Evolutionary conservation across 2,888 invertebrate species (phyloP), one percentile per base, ranked within the genome.

Genomic region (Erebia epiphron): DNA sequence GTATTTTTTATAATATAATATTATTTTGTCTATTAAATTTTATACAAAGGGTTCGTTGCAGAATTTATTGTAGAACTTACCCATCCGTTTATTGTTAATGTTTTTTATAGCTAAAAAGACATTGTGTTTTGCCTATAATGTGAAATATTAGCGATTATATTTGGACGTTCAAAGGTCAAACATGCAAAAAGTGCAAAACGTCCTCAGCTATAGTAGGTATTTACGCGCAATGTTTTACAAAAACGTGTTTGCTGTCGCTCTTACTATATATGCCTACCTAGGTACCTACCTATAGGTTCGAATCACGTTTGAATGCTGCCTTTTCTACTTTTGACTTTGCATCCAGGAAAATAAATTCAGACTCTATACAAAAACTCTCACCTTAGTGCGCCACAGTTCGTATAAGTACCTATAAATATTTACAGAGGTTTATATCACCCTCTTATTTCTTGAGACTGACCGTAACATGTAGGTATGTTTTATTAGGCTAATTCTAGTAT

Each of bases 181-280:
- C 13, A 41, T 35, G 18, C 64, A 64, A 64, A 63, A 64, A 64
- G 35, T 41, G 4, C 54, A 64, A 18, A 52, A 35, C 35, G 16
- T 64, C 64, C 54, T 64, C 64, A 54, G 7, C 35, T 7, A 46
- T 5, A n/a, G n/a, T n/a, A 21, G 3, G 26, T 26, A 2, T 46
- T 18, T 54, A 64, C 35, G 50, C 54, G 54, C 54, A 52, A 52
- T 54, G 35, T 18, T 41, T 52, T 16, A 14, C 64, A 35, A 64
- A 64, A 64, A 64, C 64, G 54, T 64, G 64, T 64, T 64, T 16
- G 54, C 41, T 50, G 41, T 64, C 13, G 13, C 14, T 21, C 21
- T 21, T 4, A 11, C 43, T 43, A 11, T 46, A 46, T 13, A 2
- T 9, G 13, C 58, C n/a, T n/a, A 14, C 2, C 35, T 35, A 16